Percentiles rank a stretch among this genome's conserved stretches.
These are phyloP conservation scores for Bos javanicus DNA, from an alignment of 2,113 vertebrate genomes.

Conservation along the genomic window DNA sequence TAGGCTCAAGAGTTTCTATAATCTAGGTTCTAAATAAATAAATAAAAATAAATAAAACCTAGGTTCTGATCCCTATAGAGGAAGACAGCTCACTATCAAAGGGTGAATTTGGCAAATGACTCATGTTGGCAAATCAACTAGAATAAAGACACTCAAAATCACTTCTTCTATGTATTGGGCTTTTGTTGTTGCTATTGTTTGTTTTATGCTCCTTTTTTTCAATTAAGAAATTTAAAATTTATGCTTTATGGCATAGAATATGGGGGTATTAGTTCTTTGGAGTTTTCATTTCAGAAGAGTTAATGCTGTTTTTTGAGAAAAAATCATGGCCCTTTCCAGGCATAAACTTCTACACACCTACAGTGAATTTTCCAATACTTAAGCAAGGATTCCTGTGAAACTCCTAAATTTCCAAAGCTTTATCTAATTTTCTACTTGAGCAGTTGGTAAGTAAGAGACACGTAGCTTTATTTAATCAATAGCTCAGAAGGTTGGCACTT, in stretches of 20 bases:
- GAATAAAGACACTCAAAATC: background rate
- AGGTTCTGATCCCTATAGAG: background rate
- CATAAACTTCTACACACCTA: background rate
- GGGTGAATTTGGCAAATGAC: background rate
- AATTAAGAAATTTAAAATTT: background rate
- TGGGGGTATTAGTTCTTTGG: background rate
- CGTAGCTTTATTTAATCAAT: background rate
- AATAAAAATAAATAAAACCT: background rate
- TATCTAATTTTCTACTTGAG: slow-evolving; percentile 7
- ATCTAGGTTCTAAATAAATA: background rate
- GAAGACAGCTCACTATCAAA: background rate
- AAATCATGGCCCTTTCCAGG: background rate
- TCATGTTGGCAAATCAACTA: background rate
- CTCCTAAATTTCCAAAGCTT: background rate
- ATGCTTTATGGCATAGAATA: background rate
- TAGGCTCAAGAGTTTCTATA: background rate
- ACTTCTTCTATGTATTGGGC: background rate
- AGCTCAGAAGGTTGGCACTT: background rate
- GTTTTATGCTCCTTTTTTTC: background rate
- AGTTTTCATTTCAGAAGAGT: background rate
- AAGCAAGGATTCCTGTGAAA: background rate
- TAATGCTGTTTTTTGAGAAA: background rate
- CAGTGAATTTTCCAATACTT: background rate
- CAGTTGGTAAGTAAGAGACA: background rate
- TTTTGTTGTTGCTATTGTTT: background rate